These are phyloP conservation scores for Notothenia coriiceps DNA, from an alignment of 2,113 vertebrate species.

Conservation along the genomic window DNA sequence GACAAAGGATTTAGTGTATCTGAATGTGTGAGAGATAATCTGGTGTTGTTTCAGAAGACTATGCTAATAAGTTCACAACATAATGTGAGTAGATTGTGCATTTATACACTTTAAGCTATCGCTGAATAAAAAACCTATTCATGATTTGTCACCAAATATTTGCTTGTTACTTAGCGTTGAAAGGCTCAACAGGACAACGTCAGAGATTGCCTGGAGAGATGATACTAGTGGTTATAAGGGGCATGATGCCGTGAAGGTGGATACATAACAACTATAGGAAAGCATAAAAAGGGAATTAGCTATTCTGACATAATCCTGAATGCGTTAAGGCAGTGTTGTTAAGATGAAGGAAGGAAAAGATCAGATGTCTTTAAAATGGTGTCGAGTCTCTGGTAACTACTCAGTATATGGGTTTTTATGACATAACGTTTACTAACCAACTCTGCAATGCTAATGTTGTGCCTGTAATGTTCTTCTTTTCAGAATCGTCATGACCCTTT, in stretches of 20 bases:
- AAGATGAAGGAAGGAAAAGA: neutral
- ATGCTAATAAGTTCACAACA: slow-evolving; percentile 17
- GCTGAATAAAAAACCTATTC: slow-evolving; percentile 5
- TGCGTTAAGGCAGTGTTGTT: neutral
- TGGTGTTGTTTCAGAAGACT: neutral
- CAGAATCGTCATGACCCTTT: slow-evolving; percentile 75
- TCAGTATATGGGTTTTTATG: neutral
- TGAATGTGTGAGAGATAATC: neutral
- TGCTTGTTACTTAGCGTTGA: slow-evolving; percentile 18
- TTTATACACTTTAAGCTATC: slow-evolving; percentile 15
- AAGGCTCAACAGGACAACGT: neutral
- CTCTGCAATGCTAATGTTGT: neutral
- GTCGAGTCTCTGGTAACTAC: neutral
- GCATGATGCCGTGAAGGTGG: neutral
- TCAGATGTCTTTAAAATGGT: neutral
- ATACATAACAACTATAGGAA: slow-evolving; percentile 19
- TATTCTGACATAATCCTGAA: neutral
- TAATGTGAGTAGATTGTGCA: slow-evolving; percentile 13
- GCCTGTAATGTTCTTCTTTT: slow-evolving; percentile 10
- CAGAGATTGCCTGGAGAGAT: neutral
- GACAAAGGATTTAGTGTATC: slow-evolving; percentile 22
- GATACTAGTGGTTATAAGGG: neutral
- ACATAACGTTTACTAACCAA: neutral
- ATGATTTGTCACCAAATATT: neutral
- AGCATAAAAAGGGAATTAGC: neutral